These are phyloP conservation scores for Rhizomys pruinosus DNA, from an alignment of 2,113 vertebrate species.

Conservation along the genomic window DNA sequence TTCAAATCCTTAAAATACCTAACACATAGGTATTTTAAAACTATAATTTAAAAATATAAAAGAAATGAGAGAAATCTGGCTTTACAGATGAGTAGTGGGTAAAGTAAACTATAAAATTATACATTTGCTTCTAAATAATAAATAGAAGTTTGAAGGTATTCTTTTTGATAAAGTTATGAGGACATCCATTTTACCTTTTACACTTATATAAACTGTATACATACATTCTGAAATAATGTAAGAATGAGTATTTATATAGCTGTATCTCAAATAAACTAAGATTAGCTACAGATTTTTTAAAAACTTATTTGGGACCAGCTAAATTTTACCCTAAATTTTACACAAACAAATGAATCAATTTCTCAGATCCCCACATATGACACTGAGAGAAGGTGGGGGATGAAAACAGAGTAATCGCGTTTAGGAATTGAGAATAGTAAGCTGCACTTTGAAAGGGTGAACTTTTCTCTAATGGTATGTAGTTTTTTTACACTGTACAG, in stretches of 20 bases:
- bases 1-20: neutral
- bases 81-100: slow-evolving; percentile 68
- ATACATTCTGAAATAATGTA: slow-evolving; percentile 59
- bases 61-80: slow-evolving; percentile 67
- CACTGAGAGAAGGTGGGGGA: slow-evolving; percentile 18
- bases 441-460: slow-evolving; percentile 68
- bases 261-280: slow-evolving; percentile 63
- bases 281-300: slow-evolving; percentile 63
- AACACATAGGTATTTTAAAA: slow-evolving; percentile 61
- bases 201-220: slow-evolving; percentile 62
- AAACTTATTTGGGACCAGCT: slow-evolving; percentile 50
- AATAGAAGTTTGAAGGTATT: slow-evolving; percentile 63
- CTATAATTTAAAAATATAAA: slow-evolving; percentile 74
- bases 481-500: slow-evolving; percentile 71
- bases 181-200: slow-evolving; percentile 59
- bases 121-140: slow-evolving; percentile 70
- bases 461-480: slow-evolving; percentile 59
- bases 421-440: slow-evolving; percentile 67
- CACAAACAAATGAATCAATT: slow-evolving; percentile 63
- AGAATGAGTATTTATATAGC: slow-evolving; percentile 61
- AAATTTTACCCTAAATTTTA: slow-evolving; percentile 62
- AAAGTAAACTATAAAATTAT: slow-evolving; percentile 74
- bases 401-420: slow-evolving; percentile 33
- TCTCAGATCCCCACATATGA: slow-evolving; percentile 40
- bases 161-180: slow-evolving; percentile 68